These are phyloP conservation scores for Asarcornis scutulata DNA, from an alignment of 2,113 vertebrate species.

Conservation along the genomic window DNA sequence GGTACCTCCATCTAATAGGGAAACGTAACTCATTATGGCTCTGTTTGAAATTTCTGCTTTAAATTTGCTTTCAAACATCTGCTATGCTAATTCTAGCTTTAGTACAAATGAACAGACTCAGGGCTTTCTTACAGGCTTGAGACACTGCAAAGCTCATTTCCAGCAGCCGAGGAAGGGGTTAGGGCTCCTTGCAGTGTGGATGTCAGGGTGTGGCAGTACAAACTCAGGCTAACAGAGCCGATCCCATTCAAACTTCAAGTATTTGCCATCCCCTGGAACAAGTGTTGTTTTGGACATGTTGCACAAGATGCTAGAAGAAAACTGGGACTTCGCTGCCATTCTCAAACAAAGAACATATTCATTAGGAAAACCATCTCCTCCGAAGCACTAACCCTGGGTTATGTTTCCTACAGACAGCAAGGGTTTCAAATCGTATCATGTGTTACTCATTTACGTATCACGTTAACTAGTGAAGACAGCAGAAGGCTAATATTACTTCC, in stretches of 20 bases:
- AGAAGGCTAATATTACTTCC: slow-evolving; percentile 33
- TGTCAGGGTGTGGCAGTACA: neutral
- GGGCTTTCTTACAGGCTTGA: neutral
- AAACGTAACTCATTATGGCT: neutral
- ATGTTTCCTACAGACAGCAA: neutral
- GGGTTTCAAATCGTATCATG: neutral
- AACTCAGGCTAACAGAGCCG: neutral
- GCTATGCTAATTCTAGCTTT: neutral
- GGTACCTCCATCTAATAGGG: neutral
- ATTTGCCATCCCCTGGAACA: neutral
- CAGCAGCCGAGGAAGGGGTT: neutral
- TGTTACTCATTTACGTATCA: slow-evolving; percentile 37
- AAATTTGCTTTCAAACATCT: neutral
- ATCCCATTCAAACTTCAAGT: neutral
- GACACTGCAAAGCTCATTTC: neutral
- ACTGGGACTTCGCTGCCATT: neutral
- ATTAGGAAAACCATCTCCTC: neutral
- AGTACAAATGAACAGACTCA: neutral
- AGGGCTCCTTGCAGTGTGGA: neutral
- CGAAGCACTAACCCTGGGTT: neutral
- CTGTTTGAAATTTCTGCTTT: neutral
- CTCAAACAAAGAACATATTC: slow-evolving; percentile 39
- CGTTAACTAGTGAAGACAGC: slow-evolving; percentile 25
- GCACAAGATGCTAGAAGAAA: neutral
- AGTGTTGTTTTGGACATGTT: neutral